Base-by-base conservation (phyloP, 2,113 vertebrate species). In the Dryoscopus gambensis region DNA sequence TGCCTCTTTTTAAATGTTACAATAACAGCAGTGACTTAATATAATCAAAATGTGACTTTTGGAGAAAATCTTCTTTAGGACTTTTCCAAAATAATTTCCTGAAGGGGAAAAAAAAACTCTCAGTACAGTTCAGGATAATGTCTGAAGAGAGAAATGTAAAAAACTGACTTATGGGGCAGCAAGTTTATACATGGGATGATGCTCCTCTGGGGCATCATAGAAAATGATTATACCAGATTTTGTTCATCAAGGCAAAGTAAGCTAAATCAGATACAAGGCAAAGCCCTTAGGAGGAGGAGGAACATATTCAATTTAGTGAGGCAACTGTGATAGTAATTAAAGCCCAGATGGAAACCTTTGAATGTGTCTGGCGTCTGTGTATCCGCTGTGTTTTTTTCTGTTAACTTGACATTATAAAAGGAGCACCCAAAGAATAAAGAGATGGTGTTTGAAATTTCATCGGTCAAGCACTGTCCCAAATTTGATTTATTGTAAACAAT, bases 401-500 rank as follows among this genome's bases (percentile, higher is more conserved):
- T 95, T 96, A 93, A 95, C 92, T 96, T 97, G 96, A 93, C 95
- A 91, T 96, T 95, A 95, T 97, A 80, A 94, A 96, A 94, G 91
- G 57, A 94, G 95, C 85, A 85, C 91, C 84, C 83, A 87, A 93
- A 96, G 94, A 94, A 86, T 90, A 89, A 95, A 95, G 86, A 96
- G 82, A 73, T 76, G 67, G 62, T 96, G 75, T 93, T 95, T 96
- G 95, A 97, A 96, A 96, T 95, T 96, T 96, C 94, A 94, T 97
- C 95, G 91, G 86, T 97, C 90, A 96, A 96, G 84, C n/a, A 74
- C 60, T 77, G 76, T 91, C 92, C 89, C 91, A 90, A 95, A 97
- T 93, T 85, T 97, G 94, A 93, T 97, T 97, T 95, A 93, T 94
- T 96, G 84, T 94, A 96, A 96, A 96, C 84, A 95, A 55, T 95